Evolutionary conservation across 2,113 vertebrate species (phyloP).

Genomic region (Chelonoidis abingdonii): DNA sequence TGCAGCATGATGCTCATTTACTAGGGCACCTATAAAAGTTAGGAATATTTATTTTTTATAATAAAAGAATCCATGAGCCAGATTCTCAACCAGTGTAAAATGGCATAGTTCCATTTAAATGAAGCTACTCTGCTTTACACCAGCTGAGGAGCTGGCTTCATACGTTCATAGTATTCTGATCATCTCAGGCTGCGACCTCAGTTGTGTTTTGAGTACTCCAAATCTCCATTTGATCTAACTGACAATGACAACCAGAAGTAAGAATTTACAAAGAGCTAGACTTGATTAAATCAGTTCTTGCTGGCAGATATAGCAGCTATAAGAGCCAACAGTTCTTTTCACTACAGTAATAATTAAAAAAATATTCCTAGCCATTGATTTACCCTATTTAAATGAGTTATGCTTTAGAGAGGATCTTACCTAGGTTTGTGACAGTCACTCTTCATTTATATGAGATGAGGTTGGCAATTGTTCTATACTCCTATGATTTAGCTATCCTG

Average conservation of each 20-base stretch:
- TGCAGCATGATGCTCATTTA: not conserved
- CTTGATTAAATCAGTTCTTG: not conserved
- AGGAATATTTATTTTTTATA: not conserved
- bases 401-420: not conserved
- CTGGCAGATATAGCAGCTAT: not conserved
- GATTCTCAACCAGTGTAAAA: not conserved
- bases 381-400: not conserved
- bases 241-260: not conserved
- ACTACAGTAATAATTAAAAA: not conserved
- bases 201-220: not conserved
- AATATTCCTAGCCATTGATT: not conserved
- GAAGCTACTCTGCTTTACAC: not conserved
- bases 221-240: not conserved
- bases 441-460: not conserved
- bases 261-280: not conserved
- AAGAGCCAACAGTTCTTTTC: not conserved
- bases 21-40: not conserved
- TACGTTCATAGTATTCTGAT: not conserved
- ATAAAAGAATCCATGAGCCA: not conserved
- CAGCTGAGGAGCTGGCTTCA: not conserved
- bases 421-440: fast-evolving
- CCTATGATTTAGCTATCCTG: not conserved
- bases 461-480: not conserved
- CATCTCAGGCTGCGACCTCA: not conserved
- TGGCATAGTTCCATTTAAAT: not conserved